Evolutionary conservation across 2,888 invertebrate species (phyloP).

Genomic region (Abrostola triplasia): DNA sequence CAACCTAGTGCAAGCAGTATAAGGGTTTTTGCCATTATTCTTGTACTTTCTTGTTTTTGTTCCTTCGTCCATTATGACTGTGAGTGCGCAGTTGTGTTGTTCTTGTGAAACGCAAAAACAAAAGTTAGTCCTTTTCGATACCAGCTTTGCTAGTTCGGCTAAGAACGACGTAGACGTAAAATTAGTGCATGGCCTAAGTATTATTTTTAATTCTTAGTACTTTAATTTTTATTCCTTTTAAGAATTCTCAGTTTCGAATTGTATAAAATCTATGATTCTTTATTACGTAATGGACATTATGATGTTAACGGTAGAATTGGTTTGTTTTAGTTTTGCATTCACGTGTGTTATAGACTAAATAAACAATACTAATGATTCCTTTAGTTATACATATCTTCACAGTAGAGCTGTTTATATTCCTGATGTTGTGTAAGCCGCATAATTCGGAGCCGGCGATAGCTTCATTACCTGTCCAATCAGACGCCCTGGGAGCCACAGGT

Average conservation of each 20-base stretch:
- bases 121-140: background rate
- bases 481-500: constrained; percentile 43
- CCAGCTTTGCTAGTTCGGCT: background rate
- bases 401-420: background rate
- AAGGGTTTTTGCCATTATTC: background rate
- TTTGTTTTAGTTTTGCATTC: too few species aligned
- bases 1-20: background rate
- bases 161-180: background rate
- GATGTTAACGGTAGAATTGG: too few species aligned
- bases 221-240: too few species aligned
- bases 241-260: too few species aligned
- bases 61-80: background rate
- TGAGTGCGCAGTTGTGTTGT: background rate
- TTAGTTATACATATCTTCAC: background rate
- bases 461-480: constrained; percentile 63
- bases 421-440: background rate
- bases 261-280: too few species aligned
- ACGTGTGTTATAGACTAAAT: too few species aligned
- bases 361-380: too few species aligned
- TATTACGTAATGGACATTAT: too few species aligned
- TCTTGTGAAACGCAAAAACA: constrained; percentile 6
- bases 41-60: background rate
- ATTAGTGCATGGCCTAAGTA: too few species aligned
- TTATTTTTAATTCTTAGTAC: too few species aligned
- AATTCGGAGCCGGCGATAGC: constrained; percentile 50